Base-by-base conservation (phyloP, 1,140 invertebrate genomes). In the Drosophila kikkawai region DNA sequence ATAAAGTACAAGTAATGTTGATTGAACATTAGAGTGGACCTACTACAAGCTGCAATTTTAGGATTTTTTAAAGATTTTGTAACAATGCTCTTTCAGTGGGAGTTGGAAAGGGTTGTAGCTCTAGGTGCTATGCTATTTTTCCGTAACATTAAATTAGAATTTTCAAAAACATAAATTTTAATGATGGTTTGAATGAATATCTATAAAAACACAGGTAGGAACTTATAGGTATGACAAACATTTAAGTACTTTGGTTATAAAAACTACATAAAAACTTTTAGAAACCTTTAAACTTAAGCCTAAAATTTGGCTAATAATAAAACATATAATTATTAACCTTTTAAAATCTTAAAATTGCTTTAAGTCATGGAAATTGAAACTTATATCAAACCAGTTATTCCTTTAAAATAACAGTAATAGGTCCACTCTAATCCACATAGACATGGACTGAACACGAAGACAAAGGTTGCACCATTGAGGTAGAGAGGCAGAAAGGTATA, bases 1-100 rank as follows among this genome's bases (percentile, higher is more conserved):
- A 64, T 29, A 48, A 74, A 75, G 67, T 45, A 60, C 37, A 22
- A 8, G 44, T 74, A 75, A 75, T 75, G 71, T 36, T 75, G 71
- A 75, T 41, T 41, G 15, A 13, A 22, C 19, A 32, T 17, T 6
- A 37, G 67, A 68, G 67, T 70, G 67, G 67, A 70, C 64, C 41
- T 42, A 11, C 34, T 39, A 42, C 17, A 13, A 26, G 7, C 13
- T 26, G 2, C 7, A 8, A 2, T 2, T 34, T 34, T 9, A 34
- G 8, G 32, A 34, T 34, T 34, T 34, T 9, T 7, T 7, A 0
- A 34, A 34, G 32, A 34, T 34, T 34, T 34, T 9, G 7, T 7
- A 2, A 34, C 0, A 34, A 34, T 34, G 7, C 1, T 34, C 7
- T 29, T 6, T 29, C 6, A 6, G 26, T 29, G 5, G 26, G 5